These are phyloP conservation scores for Protosalanx chinensis DNA, from an alignment of 2,797 vertebrate genomes.

Conservation along the genomic window DNA sequence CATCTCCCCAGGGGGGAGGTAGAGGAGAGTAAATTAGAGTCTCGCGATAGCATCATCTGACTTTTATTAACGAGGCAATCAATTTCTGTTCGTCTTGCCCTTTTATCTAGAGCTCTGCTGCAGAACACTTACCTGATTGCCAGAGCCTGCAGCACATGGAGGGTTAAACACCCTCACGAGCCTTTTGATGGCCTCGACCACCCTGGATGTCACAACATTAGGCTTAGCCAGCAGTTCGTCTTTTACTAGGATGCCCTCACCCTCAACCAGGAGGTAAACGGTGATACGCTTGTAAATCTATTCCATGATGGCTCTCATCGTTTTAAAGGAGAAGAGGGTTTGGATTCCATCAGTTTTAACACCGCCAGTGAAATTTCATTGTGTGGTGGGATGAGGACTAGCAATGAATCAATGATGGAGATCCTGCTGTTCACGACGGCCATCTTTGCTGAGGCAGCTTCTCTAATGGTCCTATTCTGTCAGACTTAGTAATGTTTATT, in stretches of 20 bases:
- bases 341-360: not conserved
- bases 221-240: not conserved
- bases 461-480: not conserved
- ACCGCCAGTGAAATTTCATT: not conserved
- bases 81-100: conserved; percentile 54
- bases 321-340: not conserved
- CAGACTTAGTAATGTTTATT: not conserved
- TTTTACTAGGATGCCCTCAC: not conserved
- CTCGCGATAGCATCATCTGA: conserved; percentile 35
- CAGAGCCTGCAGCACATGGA: not conserved
- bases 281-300: not conserved
- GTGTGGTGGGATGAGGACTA: not conserved
- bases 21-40: not conserved
- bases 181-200: not conserved
- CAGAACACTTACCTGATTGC: conserved; percentile 27
- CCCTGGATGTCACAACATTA: not conserved
- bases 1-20: not conserved
- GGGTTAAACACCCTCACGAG: not conserved
- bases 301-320: not conserved
- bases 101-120: conserved; percentile 41
- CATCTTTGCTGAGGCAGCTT: not conserved
- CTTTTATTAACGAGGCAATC: conserved; percentile 63
- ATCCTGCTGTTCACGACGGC: too few relatives aligned
- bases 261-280: not conserved
- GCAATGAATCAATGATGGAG: not conserved